phyloP scores from a whole-genome alignment of 2,888 invertebrate species.

The Mythimna loreyi region DNA sequence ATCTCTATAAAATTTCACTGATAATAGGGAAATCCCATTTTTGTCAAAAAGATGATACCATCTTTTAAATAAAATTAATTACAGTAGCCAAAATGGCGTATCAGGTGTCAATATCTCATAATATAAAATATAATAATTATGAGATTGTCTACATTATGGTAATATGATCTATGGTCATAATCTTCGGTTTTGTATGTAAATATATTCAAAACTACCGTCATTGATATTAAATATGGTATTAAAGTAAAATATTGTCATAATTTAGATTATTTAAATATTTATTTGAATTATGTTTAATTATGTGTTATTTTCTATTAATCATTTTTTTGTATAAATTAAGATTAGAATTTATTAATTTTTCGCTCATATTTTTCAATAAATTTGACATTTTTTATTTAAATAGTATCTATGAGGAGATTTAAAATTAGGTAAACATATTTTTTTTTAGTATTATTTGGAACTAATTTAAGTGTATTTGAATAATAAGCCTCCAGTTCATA shows the following conservation, averaged over 20 bases:
- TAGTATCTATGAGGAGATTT: background rate
- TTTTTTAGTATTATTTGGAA: too few species aligned
- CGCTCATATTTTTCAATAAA: background rate
- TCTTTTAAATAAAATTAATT: background rate
- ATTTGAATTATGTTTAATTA: constrained; percentile 22
- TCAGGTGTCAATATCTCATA: constrained; percentile 28
- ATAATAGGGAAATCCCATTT: background rate
- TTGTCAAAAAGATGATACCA: background rate
- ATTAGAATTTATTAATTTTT: too few species aligned
- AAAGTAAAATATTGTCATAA: constrained; percentile 31
- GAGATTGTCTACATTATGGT: constrained; percentile 4
- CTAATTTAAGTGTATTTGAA: too few species aligned
- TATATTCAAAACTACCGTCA: constrained; percentile 33
- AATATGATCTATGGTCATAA: constrained; percentile 48
- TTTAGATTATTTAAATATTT: constrained; percentile 12
- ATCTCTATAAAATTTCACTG: too few species aligned
- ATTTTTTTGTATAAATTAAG: constrained; percentile 11
- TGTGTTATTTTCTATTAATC: constrained; percentile 24
- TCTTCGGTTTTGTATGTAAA: constrained; percentile 30
- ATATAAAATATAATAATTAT: constrained; percentile 4
- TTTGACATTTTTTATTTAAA: background rate
- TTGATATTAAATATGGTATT: constrained; percentile 29
- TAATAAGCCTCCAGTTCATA: background rate
- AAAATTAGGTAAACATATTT: too few species aligned
- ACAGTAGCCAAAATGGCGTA: constrained; percentile 38